Conservation (phyloP, 2,888 invertebrate species). For the Gonocerus acuteangulatus region DNA sequence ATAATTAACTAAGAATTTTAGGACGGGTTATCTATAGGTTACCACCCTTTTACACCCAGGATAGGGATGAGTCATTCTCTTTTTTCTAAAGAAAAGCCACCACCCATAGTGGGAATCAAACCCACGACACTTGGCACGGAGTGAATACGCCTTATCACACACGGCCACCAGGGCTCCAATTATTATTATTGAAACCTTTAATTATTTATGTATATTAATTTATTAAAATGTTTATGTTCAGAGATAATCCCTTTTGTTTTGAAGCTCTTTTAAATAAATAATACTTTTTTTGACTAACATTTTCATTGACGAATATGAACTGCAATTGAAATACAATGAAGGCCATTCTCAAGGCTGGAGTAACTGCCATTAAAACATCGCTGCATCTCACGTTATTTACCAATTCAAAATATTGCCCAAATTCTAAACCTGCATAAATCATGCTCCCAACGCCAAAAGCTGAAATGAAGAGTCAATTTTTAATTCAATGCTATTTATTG, state of each 20-base stretch:
- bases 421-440: conserved; percentile 51
- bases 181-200: background rate
- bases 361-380: conserved; percentile 59
- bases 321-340: conserved; percentile 86
- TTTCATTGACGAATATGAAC: conserved; percentile 86
- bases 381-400: conserved; percentile 47
- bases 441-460: conserved; percentile 51
- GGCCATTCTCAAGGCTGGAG: conserved; percentile 71
- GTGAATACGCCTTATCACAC: no score
- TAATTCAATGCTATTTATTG: background rate
- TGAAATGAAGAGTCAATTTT: conserved; percentile 31
- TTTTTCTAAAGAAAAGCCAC: no score
- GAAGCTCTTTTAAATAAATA: no score
- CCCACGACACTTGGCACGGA: no score
- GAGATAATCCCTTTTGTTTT: no score
- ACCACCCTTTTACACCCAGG: no score
- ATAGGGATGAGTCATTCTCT: no score
- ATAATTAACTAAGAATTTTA: no score
- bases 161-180: background rate
- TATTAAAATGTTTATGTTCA: no score
- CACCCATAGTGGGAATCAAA: no score
- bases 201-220: background rate
- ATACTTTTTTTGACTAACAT: conserved; percentile 43
- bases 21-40: no score
- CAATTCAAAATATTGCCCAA: conserved; percentile 58